A percentile compares a stretch with the other conserved stretches of the same genome.
Evolutionary conservation across 2,113 vertebrate species (phyloP).

Genomic region (Lophura nycthemera): DNA sequence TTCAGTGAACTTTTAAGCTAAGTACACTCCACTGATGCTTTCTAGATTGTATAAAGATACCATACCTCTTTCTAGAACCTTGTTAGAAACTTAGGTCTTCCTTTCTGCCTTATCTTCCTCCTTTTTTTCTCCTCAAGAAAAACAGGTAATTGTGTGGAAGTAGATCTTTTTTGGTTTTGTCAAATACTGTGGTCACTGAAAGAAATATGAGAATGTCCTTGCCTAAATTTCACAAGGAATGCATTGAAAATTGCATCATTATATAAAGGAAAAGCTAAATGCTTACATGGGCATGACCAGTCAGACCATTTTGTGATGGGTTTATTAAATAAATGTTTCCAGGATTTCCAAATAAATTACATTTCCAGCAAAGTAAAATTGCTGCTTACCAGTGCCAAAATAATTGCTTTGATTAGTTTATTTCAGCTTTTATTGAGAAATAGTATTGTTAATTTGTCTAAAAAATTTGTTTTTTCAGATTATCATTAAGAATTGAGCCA

Average conservation of each 20-base stretch:
- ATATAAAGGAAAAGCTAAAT: neutral
- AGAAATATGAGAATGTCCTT: neutral
- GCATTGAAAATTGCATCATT: neutral
- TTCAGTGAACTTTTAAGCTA: neutral
- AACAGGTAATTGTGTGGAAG: neutral
- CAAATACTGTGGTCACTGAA: neutral
- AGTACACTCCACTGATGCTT: neutral
- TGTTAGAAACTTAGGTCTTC: neutral
- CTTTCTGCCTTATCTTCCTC: neutral
- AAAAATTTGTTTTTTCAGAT: slow-evolving; percentile 80
- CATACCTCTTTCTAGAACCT: neutral
- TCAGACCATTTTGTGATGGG: neutral
- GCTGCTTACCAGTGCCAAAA: neutral
- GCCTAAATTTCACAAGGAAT: neutral
- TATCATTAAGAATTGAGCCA: slow-evolving; percentile 93
- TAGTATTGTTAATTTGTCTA: slow-evolving; percentile 35
- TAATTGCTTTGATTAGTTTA: neutral
- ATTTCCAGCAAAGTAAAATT: neutral
- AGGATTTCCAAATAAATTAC: neutral
- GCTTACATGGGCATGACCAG: neutral
- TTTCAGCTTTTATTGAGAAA: neutral
- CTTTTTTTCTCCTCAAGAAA: neutral
- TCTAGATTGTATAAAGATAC: neutral
- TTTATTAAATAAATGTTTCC: neutral
- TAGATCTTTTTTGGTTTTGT: neutral